These are phyloP conservation scores for Paratrypauchen microcephalus DNA, from an alignment of 2,797 vertebrate genomes.

Conservation along the genomic window DNA sequence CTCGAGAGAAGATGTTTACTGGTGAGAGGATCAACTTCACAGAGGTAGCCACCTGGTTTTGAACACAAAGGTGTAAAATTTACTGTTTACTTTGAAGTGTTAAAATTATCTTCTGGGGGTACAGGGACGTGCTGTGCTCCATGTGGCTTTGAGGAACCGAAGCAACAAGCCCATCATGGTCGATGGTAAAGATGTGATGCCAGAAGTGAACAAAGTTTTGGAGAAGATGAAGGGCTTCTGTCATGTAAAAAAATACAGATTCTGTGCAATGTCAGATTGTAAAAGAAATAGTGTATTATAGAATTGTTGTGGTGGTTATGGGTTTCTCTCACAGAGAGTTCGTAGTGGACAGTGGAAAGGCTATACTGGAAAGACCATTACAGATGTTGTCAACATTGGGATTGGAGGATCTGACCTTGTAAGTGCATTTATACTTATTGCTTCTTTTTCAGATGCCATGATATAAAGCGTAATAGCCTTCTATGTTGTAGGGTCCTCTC, in stretches of 20 bases:
- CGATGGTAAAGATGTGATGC: conserved; percentile 92
- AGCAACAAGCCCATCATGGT: conserved; percentile 87
- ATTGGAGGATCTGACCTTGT: conserved; percentile 97
- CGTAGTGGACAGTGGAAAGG: conserved; percentile 95
- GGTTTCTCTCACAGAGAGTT: conserved; percentile 78
- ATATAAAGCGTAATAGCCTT: not conserved
- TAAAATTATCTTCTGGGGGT: conserved; percentile 12
- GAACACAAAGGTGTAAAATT: not conserved
- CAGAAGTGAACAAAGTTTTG: conserved; percentile 91
- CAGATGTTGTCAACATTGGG: conserved; percentile 93
- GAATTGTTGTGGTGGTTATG: not conserved
- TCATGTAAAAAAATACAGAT: conserved; percentile 76
- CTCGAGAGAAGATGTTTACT: conserved; percentile 88
- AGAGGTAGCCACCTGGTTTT: conserved; percentile 78
- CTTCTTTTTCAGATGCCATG: not conserved
- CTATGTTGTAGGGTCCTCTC: conserved; percentile 84
- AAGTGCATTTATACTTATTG: conserved; percentile 46
- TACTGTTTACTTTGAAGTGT: conserved; percentile 1
- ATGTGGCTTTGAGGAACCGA: conserved; percentile 93
- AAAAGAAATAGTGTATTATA: not conserved
- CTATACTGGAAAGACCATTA: conserved; percentile 91
- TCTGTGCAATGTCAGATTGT: not conserved
- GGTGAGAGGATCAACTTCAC: conserved; percentile 98
- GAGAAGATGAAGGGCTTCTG: conserved; percentile 97
- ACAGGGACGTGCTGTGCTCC: conserved; percentile 92